Base-by-base conservation (phyloP, 2,113 vertebrate species). In the Quiscalus mexicanus region DNA sequence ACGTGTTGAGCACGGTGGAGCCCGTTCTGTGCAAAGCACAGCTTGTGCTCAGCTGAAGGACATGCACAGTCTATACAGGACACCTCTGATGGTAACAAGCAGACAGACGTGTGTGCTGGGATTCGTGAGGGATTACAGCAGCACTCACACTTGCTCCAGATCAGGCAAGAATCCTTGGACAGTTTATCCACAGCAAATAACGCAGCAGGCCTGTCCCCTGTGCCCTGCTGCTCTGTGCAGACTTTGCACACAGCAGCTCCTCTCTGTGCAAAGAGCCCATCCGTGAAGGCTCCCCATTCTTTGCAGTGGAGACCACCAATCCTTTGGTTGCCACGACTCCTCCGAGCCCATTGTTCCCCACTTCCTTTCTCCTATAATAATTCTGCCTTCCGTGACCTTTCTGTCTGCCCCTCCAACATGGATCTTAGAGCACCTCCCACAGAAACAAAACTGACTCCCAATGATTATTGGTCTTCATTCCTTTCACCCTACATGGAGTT, bases 321-420 rank as follows among this genome's bases (percentile, higher is more conserved):
- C 67, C 90, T 92, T 67, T 22, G 23, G 95, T 77, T 95, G 90
- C 87, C 89, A 91, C 19, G 53, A 82, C 83, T 93, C 69, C 53
- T 91, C 74, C 62, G 30, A 90, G 47, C 44, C 71, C 56, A 86
- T 97, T 97, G 94, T 97, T 97, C 73, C 60, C 74, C 7, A 58
- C 94, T 98, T 98, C 94, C 97, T 97, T 96, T 98, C 95, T 94
- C 92, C 91, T 94, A 85, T 92, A 97, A 93, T 97, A 97, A 97
- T 97, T 97, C 84, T 97, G 96, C 97, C 94, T 96, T 88, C 87
- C 9, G 33, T 89, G 91, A 97, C 93, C 96, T 96, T 87, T 97
- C 91, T 94, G 96, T 92, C 93, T 96, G 93, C 79, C 95, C 69
- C 59, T 96, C 77, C 87, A 96, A 74, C 64, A n/a, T 25, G 21